A percentile compares a stretch with the other conserved stretches of the same genome.
These are phyloP conservation scores for Alca torda DNA, from an alignment of 2,797 vertebrate genomes.

Conservation along the genomic window DNA sequence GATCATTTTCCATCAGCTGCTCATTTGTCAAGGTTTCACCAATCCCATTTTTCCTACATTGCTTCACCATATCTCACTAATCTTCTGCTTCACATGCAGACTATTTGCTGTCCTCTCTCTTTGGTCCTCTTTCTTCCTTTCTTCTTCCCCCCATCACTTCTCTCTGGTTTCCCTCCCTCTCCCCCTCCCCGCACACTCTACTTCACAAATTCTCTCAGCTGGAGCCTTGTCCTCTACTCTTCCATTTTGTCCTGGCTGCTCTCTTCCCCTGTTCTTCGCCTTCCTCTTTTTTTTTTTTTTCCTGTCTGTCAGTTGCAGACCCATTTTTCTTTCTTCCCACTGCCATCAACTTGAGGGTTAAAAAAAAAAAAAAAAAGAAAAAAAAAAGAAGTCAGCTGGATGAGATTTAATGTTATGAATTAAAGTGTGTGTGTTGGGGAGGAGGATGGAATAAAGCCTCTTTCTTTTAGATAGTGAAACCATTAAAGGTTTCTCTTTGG, in stretches of 20 bases:
- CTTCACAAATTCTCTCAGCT: background rate
- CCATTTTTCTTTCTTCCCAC: background rate
- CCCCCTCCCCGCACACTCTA: background rate
- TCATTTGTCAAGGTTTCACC: background rate
- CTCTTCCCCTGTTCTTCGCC: background rate
- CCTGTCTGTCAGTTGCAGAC: background rate
- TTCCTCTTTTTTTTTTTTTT: background rate
- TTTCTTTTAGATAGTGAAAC: background rate
- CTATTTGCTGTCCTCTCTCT: background rate
- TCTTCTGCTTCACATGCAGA: background rate
- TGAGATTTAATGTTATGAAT: conserved; percentile 8
- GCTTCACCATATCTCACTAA: background rate
- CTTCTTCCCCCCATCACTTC: background rate
- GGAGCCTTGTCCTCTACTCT: background rate
- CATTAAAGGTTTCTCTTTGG: background rate
- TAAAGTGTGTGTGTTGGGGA: conserved; percentile 5
- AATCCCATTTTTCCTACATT: background rate
- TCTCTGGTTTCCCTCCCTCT: background rate
- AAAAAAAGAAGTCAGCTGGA: background rate
- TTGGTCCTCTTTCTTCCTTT: background rate
- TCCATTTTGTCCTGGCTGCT: background rate
- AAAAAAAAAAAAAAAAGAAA: background rate
- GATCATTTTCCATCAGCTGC: background rate
- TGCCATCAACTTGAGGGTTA: background rate
- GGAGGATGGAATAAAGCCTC: background rate